A percentile compares a stretch with the other conserved stretches of the same genome.
Conservation (phyloP, 2,797 vertebrate genomes). For the Varecia variegata region DNA sequence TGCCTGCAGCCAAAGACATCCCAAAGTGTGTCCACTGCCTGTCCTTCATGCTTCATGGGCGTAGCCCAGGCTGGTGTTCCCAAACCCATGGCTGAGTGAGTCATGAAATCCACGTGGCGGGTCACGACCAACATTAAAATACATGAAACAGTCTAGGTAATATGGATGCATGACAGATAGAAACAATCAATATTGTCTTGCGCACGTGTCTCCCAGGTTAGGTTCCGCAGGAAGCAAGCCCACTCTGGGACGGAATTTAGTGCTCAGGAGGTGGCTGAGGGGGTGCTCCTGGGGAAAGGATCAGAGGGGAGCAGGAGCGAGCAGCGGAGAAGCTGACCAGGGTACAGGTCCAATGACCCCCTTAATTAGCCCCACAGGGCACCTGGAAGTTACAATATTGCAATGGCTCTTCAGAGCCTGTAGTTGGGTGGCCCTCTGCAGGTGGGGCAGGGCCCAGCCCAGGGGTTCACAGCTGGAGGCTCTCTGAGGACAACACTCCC, state of each 20-base stretch:
- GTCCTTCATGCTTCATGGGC: not conserved
- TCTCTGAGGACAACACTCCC: not conserved
- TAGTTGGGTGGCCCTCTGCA: not conserved
- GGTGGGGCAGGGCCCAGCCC: not conserved
- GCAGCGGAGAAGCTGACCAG: not conserved
- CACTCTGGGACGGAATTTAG: not conserved
- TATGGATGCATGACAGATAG: not conserved
- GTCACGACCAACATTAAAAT: not conserved
- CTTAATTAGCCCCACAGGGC: not conserved
- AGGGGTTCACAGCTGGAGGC: not conserved
- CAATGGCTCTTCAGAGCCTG: not conserved
- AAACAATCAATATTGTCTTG: not conserved
- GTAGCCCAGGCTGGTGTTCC: not conserved
- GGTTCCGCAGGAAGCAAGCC: not conserved
- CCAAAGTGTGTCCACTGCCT: not conserved
- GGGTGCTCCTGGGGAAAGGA: not conserved
- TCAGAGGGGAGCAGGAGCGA: not conserved
- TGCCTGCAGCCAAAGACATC: not conserved
- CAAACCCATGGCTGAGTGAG: not conserved
- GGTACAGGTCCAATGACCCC: not conserved
- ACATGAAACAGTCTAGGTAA: not conserved
- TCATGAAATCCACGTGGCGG: not conserved
- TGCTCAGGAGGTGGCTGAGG: not conserved
- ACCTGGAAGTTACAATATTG: not conserved
- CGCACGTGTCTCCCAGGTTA: not conserved